Conservation (phyloP, 2,888 invertebrate genomes). For the Girardia tigrina region DNA sequence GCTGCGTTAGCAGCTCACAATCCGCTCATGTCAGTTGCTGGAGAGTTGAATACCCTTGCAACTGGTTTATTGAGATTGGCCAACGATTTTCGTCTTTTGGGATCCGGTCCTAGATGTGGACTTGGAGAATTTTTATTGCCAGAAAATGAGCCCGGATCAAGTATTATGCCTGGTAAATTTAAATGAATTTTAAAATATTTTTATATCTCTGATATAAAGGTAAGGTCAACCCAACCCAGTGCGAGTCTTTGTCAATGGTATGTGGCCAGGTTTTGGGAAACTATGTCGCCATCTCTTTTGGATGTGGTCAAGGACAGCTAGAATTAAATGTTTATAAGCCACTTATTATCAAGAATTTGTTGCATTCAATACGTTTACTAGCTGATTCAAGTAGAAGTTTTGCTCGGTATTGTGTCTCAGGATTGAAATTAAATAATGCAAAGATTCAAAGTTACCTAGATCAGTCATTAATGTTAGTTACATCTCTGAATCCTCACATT, state of each 20-base stretch:
- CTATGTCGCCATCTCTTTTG: constrained; percentile 78
- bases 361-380: constrained; percentile 66
- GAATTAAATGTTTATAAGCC: constrained; percentile 97
- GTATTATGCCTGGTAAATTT: constrained; percentile 86
- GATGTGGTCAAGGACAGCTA: constrained; percentile 89
- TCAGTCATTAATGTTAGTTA: constrained; percentile 90
- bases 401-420: constrained; percentile 68
- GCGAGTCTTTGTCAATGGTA: constrained; percentile 92
- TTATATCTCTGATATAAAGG: constrained; percentile 53
- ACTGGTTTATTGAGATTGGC: constrained; percentile 83
- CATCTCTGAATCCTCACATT: constrained; percentile 77
- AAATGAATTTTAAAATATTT: constrained; percentile 1
- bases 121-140: constrained; percentile 80
- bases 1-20: constrained; percentile 85
- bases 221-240: constrained; percentile 96
- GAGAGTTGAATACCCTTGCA: constrained; percentile 76
- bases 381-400: constrained; percentile 71
- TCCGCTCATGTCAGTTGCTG: constrained; percentile 81
- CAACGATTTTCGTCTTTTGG: constrained; percentile 75
- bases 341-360: constrained; percentile 78
- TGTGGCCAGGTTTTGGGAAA: constrained; percentile 83
- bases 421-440: constrained; percentile 52
- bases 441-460: constrained; percentile 69
- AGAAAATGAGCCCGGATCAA: constrained; percentile 95
- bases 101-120: constrained; percentile 87